A percentile compares a stretch with the other conserved stretches of the same genome.
Evolutionary conservation across 2,888 invertebrate genomes (phyloP).

Genomic region (Steromphala cineraria): DNA sequence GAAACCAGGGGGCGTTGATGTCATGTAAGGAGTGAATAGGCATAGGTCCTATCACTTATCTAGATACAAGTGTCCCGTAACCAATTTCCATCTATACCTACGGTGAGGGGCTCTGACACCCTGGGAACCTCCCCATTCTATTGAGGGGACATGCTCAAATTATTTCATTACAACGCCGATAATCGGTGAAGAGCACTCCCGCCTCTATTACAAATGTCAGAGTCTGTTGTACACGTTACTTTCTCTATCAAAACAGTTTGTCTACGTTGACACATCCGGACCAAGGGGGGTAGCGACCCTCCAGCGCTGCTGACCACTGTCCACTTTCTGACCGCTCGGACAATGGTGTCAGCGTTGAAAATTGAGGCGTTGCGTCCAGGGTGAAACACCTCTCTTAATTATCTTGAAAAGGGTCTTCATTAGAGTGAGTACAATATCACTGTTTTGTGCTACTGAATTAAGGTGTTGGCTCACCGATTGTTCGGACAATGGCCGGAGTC

Average conservation of each 20-base stretch:
- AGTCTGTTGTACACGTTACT: constrained; percentile 7
- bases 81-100: constrained; percentile 15
- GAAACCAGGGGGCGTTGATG: neutral
- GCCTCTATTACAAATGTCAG: constrained; percentile 25
- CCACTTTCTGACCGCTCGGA: constrained; percentile 1
- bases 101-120: neutral
- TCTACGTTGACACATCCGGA: constrained; percentile 29
- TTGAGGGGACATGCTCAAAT: constrained; percentile 15
- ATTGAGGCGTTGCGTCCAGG: constrained; percentile 7
- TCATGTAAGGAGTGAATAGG: neutral
- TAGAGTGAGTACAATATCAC: neutral
- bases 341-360: constrained; percentile 13
- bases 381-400: constrained; percentile 5
- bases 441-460: constrained; percentile 6
- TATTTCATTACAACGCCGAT: constrained; percentile 5
- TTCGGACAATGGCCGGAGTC: constrained; percentile 1
- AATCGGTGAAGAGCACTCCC: neutral
- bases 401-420: constrained; percentile 7
- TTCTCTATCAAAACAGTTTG: constrained; percentile 30
- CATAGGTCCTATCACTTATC: constrained; percentile 4
- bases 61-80: constrained; percentile 1
- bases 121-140: constrained; percentile 17
- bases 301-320: neutral
- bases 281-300: constrained; percentile 13
- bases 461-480: constrained; percentile 14